Conservation (phyloP, 2,888 invertebrate genomes). For the Nomada ferruginata region DNA sequence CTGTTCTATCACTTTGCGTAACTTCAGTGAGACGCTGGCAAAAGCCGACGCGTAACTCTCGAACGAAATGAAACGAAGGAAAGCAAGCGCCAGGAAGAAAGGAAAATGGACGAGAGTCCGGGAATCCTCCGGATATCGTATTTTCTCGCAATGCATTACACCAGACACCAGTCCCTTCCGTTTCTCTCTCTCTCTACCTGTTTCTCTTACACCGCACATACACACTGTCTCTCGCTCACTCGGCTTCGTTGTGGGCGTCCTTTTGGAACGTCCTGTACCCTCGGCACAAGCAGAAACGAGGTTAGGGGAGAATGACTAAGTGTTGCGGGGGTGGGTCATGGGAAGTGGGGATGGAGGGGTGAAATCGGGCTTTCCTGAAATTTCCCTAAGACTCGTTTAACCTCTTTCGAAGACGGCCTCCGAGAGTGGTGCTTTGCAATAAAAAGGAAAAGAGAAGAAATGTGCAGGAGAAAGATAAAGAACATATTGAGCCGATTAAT, state of each 20-base stretch:
- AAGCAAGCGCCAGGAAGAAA: conserved; percentile 21
- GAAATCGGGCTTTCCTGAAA: conserved; percentile 64
- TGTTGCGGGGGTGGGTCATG: conserved; percentile 66
- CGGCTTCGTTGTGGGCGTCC: not conserved
- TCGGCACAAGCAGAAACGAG: conserved; percentile 68
- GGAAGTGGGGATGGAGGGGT: conserved; percentile 36
- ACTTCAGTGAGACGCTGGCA: conserved; percentile 7
- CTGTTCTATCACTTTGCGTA: conserved; percentile 37
- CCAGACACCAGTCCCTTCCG: conserved; percentile 4
- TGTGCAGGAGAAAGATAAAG: not conserved
- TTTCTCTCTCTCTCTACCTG: not conserved
- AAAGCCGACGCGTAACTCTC: conserved; percentile 31
- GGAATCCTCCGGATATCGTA: conserved; percentile 66
- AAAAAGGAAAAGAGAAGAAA: not conserved
- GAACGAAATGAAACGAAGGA: conserved; percentile 51
- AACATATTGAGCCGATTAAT: not conserved
- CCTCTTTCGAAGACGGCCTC: conserved; percentile 48
- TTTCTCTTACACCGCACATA: not conserved
- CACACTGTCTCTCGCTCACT: not conserved
- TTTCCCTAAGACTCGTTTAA: conserved; percentile 69
- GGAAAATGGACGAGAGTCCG: conserved; percentile 41
- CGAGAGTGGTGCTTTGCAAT: conserved; percentile 6
- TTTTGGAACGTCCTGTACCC: conserved; percentile 68
- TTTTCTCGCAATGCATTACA: conserved; percentile 60
- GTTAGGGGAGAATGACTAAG: conserved; percentile 78